Evolutionary conservation across 2,797 vertebrate species (phyloP), one percentile per base, ranked within the genome.

Genomic region (Knipowitschia caucasica): DNA sequence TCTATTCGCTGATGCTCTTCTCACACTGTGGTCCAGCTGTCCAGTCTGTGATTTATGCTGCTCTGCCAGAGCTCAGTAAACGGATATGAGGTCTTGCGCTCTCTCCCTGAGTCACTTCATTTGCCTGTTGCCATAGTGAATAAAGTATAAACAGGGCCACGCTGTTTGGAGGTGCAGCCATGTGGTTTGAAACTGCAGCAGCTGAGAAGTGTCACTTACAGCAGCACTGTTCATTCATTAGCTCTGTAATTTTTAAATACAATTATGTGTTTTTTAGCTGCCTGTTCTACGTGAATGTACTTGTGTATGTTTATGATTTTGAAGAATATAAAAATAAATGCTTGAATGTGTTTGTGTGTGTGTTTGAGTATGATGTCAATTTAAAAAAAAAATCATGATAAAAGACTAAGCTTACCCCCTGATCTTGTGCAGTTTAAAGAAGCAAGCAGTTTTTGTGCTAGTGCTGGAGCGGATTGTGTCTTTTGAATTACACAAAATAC

Each of bases 51-150:
- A 81, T 84, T 80, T 79, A 81, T 54, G 39, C 43, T 63, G 44
- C 53, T 57, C 50, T 17, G 14, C 60, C 65, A 30, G 55, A 40
- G 54, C 56, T 18, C 57, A 63, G 53, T 70, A 77, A 86, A 50
- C 31, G 30, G 73, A 84, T 73, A 73, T 80, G 70, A 67, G 54
- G 40, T 55, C 75, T 63, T 64, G 38, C 30, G 33, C 7, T n/a
- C 20, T 78, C 55, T 62, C 58, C 73, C 56, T 77, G 63, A 53
- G 69, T 79, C 53, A 40, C 72, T 79, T 66, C 38, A 69, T 79
- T 75, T 82, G 65, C 46, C 80, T 83, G 84, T 88, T 81, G 67
- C 83, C 77, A 88, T 88, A 75, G 83, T n/a, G 46, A 82, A 64
- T 35, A 50, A 74, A 81, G 71, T 59, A 51, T 74, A 88, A 86